Evolutionary conservation across 2,797 vertebrate species (phyloP), one percentile per base, ranked within the genome.

Genomic region (Borostomias antarcticus): DNA sequence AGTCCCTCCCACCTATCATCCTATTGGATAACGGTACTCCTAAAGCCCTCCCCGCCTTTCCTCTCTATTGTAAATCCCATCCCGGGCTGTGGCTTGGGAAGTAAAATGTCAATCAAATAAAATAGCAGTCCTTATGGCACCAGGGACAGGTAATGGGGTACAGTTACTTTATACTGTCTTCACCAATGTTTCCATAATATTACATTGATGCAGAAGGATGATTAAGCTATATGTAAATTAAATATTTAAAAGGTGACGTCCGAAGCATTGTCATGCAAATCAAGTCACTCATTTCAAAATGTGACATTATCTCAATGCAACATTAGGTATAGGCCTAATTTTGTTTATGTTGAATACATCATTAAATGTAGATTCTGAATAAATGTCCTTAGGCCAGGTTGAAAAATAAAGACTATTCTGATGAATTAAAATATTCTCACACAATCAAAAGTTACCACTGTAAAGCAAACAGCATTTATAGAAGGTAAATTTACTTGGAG

Each of bases 1-100:
- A 82, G 81, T 86, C 89, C 91, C 89, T 88, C 92, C 92, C 89
- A 89, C 71, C 78, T 0, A 61, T 1, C 48, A 74, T 81, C 69
- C 82, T 60, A 93, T 92, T 94, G 89, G 93, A 84, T 68, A 33
- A 59, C 51, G 7, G 53, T 0, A 58, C 70, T 62, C 63, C 73
- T 75, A 53, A 78, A 77, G 86, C 81, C 90, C 89, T 89, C 76
- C 82, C 73, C 63, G 43, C 76, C 71, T 26, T 32, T 64, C 48
- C 32, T 25, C 62, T 67, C 63, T 54, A 68, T 70, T 70, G 71
- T 66, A 79, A 77, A 48, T 72, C 76, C 63, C 75, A 69, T 43
- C 28, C 19, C 52, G 59, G 64, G 62, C 58, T 40, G 21, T 65
- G 57, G 75, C 75, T 71, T 23, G 83, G 43, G 30, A 69, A 63